Evolutionary conservation across 2,113 vertebrate genomes (phyloP).

Genomic region (Haplochromis vanheusdeni): DNA sequence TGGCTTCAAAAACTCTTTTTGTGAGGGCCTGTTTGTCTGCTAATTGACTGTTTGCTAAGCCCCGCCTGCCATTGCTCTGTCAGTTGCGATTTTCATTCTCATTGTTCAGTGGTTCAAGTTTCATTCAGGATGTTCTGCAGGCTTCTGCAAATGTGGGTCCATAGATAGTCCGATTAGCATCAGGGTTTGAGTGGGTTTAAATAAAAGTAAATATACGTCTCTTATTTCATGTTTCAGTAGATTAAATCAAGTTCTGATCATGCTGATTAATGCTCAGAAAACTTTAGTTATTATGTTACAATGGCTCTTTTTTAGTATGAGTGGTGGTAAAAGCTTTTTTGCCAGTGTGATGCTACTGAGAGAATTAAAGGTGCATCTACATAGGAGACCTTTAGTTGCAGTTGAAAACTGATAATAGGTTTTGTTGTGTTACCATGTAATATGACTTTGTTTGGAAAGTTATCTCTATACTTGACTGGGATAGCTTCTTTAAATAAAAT

Average conservation of each 20-base stretch:
- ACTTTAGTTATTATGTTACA: neutral
- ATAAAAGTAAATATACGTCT: neutral
- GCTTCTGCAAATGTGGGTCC: neutral
- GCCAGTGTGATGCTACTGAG: accelerated
- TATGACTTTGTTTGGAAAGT: neutral
- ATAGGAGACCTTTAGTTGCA: neutral
- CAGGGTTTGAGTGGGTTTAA: neutral
- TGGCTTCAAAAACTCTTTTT: neutral
- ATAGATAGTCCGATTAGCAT: neutral
- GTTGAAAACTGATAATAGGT: neutral
- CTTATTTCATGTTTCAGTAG: neutral
- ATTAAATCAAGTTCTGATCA: neutral
- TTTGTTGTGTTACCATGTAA: neutral
- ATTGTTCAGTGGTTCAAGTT: neutral
- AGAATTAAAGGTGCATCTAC: neutral
- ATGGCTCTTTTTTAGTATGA: neutral
- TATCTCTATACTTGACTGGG: neutral
- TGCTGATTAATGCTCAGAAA: neutral
- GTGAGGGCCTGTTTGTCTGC: neutral
- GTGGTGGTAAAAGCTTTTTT: neutral
- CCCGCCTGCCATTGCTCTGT: neutral
- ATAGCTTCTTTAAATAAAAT: neutral
- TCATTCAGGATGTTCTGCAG: neutral
- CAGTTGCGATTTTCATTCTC: neutral
- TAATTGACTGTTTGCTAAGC: neutral